phyloP scores from a whole-genome alignment of 2,113 vertebrate species.

The Perognathus longimembris region DNA sequence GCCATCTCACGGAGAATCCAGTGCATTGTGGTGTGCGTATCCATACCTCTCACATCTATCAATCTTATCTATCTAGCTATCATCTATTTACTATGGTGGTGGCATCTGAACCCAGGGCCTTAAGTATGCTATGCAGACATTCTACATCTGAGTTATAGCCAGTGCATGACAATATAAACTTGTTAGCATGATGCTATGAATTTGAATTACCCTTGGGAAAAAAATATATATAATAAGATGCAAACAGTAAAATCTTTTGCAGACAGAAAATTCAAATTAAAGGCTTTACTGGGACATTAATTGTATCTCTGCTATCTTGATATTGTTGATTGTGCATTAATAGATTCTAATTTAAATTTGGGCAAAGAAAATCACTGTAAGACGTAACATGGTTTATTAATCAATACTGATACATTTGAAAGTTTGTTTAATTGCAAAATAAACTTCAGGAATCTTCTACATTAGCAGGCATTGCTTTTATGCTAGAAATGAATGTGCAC shows the following conservation, averaged over 20 bases:
- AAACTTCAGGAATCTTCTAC: constrained; percentile 17
- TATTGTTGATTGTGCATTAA: neutral
- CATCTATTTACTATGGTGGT: no score
- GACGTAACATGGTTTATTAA: neutral
- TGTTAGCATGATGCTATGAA: neutral
- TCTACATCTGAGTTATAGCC: no score
- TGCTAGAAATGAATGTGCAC: constrained; percentile 49
- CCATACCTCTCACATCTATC: no score
- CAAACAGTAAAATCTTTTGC: constrained; percentile 40
- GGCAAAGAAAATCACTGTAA: constrained; percentile 28
- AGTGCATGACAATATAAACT: neutral
- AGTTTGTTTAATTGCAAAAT: constrained; percentile 38
- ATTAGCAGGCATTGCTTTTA: constrained; percentile 10
- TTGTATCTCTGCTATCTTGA: neutral
- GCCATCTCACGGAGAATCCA: constrained; percentile 23
- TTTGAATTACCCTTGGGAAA: neutral
- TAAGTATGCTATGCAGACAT: no score
- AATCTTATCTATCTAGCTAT: no score
- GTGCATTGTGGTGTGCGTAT: neutral
- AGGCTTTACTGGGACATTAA: constrained; percentile 3
- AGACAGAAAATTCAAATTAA: constrained; percentile 20
- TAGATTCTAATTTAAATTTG: constrained; percentile 45
- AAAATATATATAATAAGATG: constrained; percentile 15
- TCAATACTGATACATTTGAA: constrained; percentile 14
- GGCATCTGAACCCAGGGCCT: no score